phyloP scores from a whole-genome alignment of 2,888 invertebrate species.

The Eulithis prunata region DNA sequence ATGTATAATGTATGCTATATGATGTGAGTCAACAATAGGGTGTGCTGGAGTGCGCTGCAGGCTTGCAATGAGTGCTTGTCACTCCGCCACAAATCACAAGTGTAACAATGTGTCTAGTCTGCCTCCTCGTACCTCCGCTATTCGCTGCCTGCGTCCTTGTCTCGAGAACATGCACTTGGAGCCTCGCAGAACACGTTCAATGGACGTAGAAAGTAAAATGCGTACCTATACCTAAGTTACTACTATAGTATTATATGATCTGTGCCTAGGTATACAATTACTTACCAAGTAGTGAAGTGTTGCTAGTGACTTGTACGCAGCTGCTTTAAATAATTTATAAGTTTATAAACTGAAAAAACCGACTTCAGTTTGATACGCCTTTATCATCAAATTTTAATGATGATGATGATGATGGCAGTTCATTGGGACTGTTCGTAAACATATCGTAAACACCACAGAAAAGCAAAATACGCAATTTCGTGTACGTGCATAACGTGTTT shows the following conservation, averaged over 20 bases:
- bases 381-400: no score
- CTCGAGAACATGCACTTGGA: slow-evolving; percentile 29
- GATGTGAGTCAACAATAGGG: slow-evolving; percentile 56
- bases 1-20: slow-evolving; percentile 29
- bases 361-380: no score
- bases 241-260: no score
- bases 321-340: no score
- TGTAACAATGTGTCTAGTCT: slow-evolving; percentile 46
- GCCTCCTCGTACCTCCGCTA: slow-evolving; percentile 26
- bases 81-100: slow-evolving; percentile 66
- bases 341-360: no score
- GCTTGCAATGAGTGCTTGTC: slow-evolving; percentile 64
- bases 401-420: no score
- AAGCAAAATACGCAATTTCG: no score
- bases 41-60: slow-evolving; percentile 53
- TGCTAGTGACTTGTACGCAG: no score
- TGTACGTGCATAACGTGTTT: no score
- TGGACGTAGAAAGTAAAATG: slow-evolving; percentile 7
- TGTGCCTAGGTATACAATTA: not conserved
- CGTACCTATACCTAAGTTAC: no score
- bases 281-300: not conserved
- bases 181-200: slow-evolving; percentile 14
- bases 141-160: slow-evolving; percentile 29
- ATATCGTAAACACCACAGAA: no score
- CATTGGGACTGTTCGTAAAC: no score